Base-by-base conservation (phyloP, 2,113 vertebrate species). In the Phaethornis superciliosus region DNA sequence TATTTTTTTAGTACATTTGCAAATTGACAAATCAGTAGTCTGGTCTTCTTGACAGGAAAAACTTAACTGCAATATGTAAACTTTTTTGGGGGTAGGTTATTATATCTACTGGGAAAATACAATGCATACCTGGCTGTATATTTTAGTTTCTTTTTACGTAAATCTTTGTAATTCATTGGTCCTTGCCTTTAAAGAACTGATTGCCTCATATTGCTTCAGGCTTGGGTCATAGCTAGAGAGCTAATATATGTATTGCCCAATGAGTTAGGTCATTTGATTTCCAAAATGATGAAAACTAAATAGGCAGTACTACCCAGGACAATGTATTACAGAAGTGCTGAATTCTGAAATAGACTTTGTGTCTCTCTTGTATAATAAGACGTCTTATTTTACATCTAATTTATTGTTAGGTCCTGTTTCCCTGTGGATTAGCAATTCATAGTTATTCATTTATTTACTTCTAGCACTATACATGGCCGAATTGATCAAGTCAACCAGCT, bases 401-500 rank as follows among this genome's bases (percentile, higher is more conserved):
- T 69, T 75, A 54, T 46, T 76, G 16, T 30, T 62, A 42, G 49
- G 30, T 71, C 24, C 52, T 49, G 54, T 40, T 93, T 77, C 55
- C 32, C 15, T 15, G 26, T 85, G 83, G 63, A 42, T 28, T 88
- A 62, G 52, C 27, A 14, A 74, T 46, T 42, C 37, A 70, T 40
- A 52, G 56, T 84, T 63, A 77, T 15, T 72, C 59, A 24, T 42
- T 90, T 94, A 35, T 70, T 96, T 84, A 46, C 74, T 97, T 97
- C 70, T 78, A 99, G 99, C 98, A 99, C 99, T 95, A 99, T 99
- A 98, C 98, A 99, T 80, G 99, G 99, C 95, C 98, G 99, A 90
- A 99, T 98, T 97, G 99, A 99, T 98, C 98, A 98, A 98, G 98
- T 98, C 89, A 99, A 99, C 97, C 99, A 99, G 92, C 99, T 99